phyloP scores from a whole-genome alignment of 2,888 invertebrate species.

The Lycia hirtaria region DNA sequence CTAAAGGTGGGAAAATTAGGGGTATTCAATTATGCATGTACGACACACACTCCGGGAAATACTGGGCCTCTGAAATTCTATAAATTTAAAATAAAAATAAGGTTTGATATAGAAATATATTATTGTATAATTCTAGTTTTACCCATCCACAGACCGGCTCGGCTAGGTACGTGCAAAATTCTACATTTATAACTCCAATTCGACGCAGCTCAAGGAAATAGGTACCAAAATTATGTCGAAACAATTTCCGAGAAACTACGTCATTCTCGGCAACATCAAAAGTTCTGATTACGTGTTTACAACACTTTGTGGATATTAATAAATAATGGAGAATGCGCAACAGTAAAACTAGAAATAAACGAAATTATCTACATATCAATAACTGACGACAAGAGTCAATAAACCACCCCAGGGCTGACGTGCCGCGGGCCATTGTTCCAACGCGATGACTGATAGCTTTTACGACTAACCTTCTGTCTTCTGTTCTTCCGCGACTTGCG shows the following conservation, averaged over 20 bases:
- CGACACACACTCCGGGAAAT: too few species aligned
- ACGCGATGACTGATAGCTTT: slow-evolving; percentile 23
- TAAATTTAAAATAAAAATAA: too few species aligned
- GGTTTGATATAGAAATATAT: too few species aligned
- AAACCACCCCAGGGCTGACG: slow-evolving; percentile 21
- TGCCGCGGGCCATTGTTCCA: neutral
- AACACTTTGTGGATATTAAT: slow-evolving; percentile 27
- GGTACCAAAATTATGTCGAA: slow-evolving; percentile 12
- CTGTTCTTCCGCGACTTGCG: neutral
- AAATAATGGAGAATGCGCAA: slow-evolving; percentile 31
- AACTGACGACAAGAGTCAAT: slow-evolving; percentile 29
- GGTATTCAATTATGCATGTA: too few species aligned
- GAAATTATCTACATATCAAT: slow-evolving; percentile 29
- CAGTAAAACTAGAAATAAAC: slow-evolving; percentile 31
- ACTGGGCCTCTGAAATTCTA: too few species aligned
- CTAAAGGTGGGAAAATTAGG: too few species aligned
- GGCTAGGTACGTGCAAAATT: neutral
- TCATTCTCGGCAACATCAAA: slow-evolving; percentile 36
- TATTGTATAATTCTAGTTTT: neutral
- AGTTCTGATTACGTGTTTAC: slow-evolving; percentile 34
- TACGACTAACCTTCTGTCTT: slow-evolving; percentile 11
- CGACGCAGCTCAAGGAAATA: slow-evolving; percentile 1
- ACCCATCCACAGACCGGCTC: neutral
- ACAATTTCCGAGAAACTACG: slow-evolving; percentile 18
- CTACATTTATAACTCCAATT: slow-evolving; percentile 2